Conservation (phyloP, 1,140 invertebrate species). For the Heliconius nattereri region DNA sequence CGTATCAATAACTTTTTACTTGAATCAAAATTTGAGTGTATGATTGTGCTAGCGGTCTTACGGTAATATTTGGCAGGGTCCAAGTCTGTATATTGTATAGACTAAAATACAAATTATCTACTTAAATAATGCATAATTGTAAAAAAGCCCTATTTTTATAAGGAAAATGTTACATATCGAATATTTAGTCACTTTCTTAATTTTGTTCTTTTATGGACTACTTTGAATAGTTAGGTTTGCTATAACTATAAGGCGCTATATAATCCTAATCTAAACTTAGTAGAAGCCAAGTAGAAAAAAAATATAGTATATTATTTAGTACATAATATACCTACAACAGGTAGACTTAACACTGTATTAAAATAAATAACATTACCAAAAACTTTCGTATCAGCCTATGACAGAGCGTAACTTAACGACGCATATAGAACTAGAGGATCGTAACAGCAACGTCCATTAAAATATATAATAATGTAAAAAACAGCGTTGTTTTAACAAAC, state of each 20-base stretch:
- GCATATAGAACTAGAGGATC: constrained; percentile 14
- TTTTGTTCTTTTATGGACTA: not conserved
- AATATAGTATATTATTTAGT: constrained; percentile 2
- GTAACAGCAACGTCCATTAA: constrained; percentile 38
- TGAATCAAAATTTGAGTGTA: not conserved
- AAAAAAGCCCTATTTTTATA: not conserved
- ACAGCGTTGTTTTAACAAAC: constrained; percentile 21
- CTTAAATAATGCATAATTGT: not conserved
- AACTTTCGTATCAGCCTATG: constrained; percentile 28
- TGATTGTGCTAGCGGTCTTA: constrained; percentile 44
- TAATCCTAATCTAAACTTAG: too few relatives aligned
- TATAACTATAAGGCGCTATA: not conserved
- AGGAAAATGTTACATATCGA: not conserved
- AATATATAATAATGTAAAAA: constrained; percentile 30
- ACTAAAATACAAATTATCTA: constrained; percentile 32
- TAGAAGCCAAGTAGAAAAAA: constrained; percentile 3
- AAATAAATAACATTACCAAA: constrained; percentile 38
- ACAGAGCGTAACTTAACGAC: constrained; percentile 35
- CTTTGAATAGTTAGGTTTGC: not conserved
- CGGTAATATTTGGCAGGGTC: constrained; percentile 72
- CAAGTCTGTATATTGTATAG: constrained; percentile 55
- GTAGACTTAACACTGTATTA: constrained; percentile 35
- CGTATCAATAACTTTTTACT: not conserved
- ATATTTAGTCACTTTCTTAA: not conserved
- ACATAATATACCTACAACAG: not conserved